phyloP scores from a whole-genome alignment of 2,113 vertebrate genomes.

The Natator depressus region DNA sequence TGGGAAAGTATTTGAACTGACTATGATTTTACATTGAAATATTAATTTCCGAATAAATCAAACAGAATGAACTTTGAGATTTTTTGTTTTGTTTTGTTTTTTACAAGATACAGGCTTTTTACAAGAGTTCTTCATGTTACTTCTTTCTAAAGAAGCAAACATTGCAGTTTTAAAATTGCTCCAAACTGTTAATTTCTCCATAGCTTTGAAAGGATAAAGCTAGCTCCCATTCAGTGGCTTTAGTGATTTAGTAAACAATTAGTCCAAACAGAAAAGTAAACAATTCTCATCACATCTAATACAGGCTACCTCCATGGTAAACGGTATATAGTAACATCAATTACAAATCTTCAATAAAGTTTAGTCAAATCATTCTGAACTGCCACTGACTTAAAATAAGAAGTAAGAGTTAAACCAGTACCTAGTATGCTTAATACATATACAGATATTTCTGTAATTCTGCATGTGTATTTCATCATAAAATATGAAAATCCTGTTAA shows the following conservation, averaged over 20 bases:
- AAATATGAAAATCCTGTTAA: neutral
- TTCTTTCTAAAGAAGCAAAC: neutral
- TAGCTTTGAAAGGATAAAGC: neutral
- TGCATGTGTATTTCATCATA: neutral
- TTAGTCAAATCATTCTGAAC: neutral
- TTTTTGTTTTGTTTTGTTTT: neutral
- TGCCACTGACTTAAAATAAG: neutral
- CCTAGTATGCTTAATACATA: neutral
- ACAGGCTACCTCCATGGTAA: neutral
- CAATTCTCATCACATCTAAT: neutral
- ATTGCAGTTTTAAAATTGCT: neutral
- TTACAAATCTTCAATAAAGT: neutral
- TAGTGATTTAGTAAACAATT: neutral
- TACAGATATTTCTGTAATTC: neutral
- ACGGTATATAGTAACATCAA: neutral
- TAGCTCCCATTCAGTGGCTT: neutral
- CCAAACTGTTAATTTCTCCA: neutral
- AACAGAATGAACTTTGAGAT: neutral
- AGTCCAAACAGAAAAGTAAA: neutral
- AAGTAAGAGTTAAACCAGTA: neutral
- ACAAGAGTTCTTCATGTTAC: neutral
- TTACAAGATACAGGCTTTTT: neutral
- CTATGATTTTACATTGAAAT: neutral
- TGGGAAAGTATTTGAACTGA: neutral
- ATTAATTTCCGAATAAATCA: neutral